These are phyloP conservation scores for Pomacea canaliculata DNA, from an alignment of 2,888 invertebrate species.

Conservation along the genomic window DNA sequence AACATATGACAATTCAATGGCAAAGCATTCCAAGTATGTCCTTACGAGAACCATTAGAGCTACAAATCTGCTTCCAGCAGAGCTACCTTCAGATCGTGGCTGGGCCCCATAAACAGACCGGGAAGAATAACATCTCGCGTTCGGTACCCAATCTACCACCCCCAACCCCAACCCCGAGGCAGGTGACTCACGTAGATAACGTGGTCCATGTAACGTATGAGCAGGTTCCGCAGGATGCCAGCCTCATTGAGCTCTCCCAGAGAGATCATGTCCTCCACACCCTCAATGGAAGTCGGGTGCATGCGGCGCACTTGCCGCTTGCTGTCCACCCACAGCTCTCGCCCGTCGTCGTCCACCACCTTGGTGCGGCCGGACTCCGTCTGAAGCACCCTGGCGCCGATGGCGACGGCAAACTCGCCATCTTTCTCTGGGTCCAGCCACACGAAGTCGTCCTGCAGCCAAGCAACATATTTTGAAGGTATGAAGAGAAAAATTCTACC, in stretches of 20 bases:
- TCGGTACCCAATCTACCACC: too few species aligned
- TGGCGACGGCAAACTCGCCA: conserved; percentile 97
- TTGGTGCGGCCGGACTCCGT: conserved; percentile 94
- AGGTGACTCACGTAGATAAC: conserved; percentile 90
- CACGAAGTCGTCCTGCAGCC: conserved; percentile 94
- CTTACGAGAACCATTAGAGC: too few species aligned
- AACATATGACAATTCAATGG: too few species aligned
- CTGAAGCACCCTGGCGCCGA: conserved; percentile 95
- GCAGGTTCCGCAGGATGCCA: conserved; percentile 95
- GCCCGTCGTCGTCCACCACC: conserved; percentile 96
- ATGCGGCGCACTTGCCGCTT: conserved; percentile 70
- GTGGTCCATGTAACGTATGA: conserved; percentile 98
- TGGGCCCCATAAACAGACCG: too few species aligned
- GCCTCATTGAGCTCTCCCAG: conserved; percentile 99
- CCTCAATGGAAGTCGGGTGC: conserved; percentile 87
- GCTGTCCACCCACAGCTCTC: conserved; percentile 96
- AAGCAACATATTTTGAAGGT: conserved; percentile 77
- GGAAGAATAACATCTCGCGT: too few species aligned
- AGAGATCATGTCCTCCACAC: conserved; percentile 99
- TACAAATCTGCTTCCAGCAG: too few species aligned
- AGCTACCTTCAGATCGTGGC: too few species aligned
- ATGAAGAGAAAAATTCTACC: too few species aligned
- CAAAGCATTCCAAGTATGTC: too few species aligned
- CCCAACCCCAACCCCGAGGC: too few species aligned
- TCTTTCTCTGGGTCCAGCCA: conserved; percentile 98